phyloP scores from a whole-genome alignment of 2,797 vertebrate genomes.

The Pteronotus mesoamericanus region DNA sequence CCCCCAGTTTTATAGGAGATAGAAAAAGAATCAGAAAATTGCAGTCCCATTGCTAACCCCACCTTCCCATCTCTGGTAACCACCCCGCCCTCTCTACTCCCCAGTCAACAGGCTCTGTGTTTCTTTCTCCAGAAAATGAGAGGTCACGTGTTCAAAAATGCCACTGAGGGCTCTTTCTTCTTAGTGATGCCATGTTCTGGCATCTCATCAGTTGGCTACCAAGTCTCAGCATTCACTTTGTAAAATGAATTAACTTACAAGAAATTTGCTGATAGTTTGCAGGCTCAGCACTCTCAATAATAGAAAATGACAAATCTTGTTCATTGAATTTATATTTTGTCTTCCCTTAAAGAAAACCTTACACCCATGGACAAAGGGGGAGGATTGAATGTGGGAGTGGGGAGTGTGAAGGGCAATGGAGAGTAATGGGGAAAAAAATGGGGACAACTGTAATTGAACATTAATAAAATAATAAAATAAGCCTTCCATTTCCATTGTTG shows the following conservation, averaged over 20 bases:
- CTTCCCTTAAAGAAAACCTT: background rate
- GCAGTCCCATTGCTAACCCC: background rate
- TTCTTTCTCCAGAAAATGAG: background rate
- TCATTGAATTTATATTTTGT: background rate
- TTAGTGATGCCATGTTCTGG: background rate
- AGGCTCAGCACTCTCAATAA: background rate
- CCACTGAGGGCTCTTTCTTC: background rate
- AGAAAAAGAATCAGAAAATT: background rate
- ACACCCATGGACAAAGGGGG: too few relatives aligned
- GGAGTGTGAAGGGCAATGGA: too few relatives aligned
- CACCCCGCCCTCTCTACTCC: too few relatives aligned
- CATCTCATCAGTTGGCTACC: background rate
- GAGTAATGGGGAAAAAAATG: too few relatives aligned
- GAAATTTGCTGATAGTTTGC: background rate
- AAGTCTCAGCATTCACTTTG: background rate
- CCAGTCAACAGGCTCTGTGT: background rate
- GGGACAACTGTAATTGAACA: too few relatives aligned
- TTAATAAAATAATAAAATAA: too few relatives aligned
- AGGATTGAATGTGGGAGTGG: too few relatives aligned
- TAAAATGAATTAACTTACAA: constrained; percentile 39
- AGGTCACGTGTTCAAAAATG: background rate
- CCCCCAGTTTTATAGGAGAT: background rate
- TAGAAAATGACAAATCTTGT: background rate
- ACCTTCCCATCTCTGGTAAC: background rate
- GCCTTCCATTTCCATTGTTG: background rate